A percentile compares a stretch with the other conserved stretches of the same genome.
Evolutionary conservation across 2,113 vertebrate species (phyloP).

Genomic region (Colistium nudipinnis): DNA sequence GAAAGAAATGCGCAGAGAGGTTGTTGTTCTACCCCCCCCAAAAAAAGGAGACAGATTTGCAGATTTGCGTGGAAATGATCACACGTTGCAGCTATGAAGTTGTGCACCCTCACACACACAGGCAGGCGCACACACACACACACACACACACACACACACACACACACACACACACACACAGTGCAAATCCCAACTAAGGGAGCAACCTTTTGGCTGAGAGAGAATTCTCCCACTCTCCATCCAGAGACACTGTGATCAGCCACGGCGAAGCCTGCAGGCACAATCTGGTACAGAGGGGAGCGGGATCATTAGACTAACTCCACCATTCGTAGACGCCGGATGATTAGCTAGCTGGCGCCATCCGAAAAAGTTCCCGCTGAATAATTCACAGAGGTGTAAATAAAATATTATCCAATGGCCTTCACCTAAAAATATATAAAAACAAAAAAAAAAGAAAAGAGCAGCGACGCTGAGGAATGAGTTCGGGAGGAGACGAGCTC

Average conservation of each 20-base stretch:
- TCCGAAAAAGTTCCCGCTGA: slow-evolving; percentile 69
- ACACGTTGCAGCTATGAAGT: no score
- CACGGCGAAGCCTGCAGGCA: slow-evolving; percentile 32
- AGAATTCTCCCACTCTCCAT: slow-evolving; percentile 18
- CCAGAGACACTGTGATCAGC: slow-evolving; percentile 41
- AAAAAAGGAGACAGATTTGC: slow-evolving; percentile 6
- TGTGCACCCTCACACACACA: no score
- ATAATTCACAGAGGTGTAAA: slow-evolving; percentile 81
- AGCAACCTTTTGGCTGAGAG: slow-evolving; percentile 17
- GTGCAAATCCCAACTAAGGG: neutral
- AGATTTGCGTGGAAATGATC: slow-evolving; percentile 12
- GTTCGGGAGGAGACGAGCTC: slow-evolving; percentile 42
- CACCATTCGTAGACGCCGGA: slow-evolving; percentile 48
- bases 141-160: slow-evolving; percentile 15
- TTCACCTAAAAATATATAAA: slow-evolving; percentile 66
- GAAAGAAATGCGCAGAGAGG: slow-evolving; percentile 31
- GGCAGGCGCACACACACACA: neutral
- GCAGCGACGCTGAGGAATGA: slow-evolving; percentile 73
- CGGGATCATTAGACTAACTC: slow-evolving; percentile 64
- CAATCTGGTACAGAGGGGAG: slow-evolving; percentile 28
- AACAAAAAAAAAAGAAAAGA: slow-evolving; percentile 60
- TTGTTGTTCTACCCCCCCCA: no score
- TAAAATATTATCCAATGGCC: slow-evolving; percentile 79
- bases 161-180: slow-evolving; percentile 1
- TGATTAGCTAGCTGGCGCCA: slow-evolving; percentile 59